Evolutionary conservation across 2,797 vertebrate genomes (phyloP), one percentile per base, ranked within the genome.

Genomic region (Gobio occitaniae): DNA sequence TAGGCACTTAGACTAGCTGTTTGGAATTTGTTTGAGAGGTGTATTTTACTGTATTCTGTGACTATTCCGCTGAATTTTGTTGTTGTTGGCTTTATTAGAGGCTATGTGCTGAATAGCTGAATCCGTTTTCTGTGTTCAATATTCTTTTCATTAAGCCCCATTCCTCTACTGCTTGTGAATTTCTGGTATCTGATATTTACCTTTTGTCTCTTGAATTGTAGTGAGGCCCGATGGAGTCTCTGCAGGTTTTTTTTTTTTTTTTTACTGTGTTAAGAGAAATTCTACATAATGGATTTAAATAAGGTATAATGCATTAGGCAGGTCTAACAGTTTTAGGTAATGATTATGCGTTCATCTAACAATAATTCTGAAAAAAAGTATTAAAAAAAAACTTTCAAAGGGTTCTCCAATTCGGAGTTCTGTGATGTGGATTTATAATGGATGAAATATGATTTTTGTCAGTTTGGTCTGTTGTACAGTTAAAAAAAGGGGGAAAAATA

Each of bases 1-100:
- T 66, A 29, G 61, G 77, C 36, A n/a, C 12, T 38, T 83, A 21
- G 10, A 48, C 47, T 76, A 41, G 19, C 81, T 66, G 59, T 41
- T 17, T 44, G 47, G 19, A 9, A 12, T 7, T 32, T 63, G 0
- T 65, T 48, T 41, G 1, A 13, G 25, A 15, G 21, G 36, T 29
- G 38, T 44, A 25, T 59, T 77, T 65, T 38, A 44, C 75, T 29
- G 54, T 6, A 25, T 61, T 78, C 4, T 19, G 9, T 32, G 41
- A 19, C 4, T 63, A 32, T 32, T 78, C 29, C 3, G 13, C 38
- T 63, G 15, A 19, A 3, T 13, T 32, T 65, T 21, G 25, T 65
- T 79, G 16, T 36, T 0, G 7, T 50, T 48, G 44, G 38, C 21
- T 61, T 47, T 61, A 61, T 63, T 78, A 61, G 21, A 78, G 76